These are phyloP conservation scores for Disparrhopalites patrizii DNA, from an alignment of 2,888 invertebrate species.

Conservation along the genomic window DNA sequence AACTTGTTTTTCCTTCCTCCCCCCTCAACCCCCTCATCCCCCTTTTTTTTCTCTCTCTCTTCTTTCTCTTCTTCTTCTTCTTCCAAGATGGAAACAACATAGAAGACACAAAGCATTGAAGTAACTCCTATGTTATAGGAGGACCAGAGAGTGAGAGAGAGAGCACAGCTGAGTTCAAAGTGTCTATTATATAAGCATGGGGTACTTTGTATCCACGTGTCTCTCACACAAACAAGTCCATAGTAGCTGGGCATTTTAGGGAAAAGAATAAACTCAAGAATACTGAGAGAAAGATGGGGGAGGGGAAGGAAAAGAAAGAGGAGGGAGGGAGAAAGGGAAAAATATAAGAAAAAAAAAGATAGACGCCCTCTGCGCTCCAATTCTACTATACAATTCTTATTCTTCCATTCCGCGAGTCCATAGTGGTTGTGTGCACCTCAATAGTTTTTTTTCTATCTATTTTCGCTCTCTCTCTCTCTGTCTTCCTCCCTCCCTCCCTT, in stretches of 20 bases:
- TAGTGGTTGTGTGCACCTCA: slow-evolving; percentile 5
- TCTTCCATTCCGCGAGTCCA: neutral
- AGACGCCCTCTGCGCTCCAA: slow-evolving; percentile 17
- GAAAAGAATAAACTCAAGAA: slow-evolving; percentile 6
- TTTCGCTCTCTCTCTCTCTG: slow-evolving; percentile 8
- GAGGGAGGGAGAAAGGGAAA: neutral
- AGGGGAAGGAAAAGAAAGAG: slow-evolving; percentile 10
- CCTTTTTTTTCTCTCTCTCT: neutral
- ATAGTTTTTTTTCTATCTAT: slow-evolving; percentile 12
- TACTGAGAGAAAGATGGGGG: slow-evolving; percentile 5
- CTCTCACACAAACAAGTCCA: neutral
- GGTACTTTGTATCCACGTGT: slow-evolving; percentile 5
- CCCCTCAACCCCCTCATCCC: no score
- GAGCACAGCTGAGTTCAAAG: slow-evolving; percentile 20
- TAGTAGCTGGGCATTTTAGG: neutral
- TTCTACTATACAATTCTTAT: slow-evolving; percentile 29
- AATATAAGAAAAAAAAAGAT: slow-evolving; percentile 5
- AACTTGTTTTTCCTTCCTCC: slow-evolving; percentile 2
- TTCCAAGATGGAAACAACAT: no score
- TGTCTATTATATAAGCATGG: slow-evolving; percentile 14
- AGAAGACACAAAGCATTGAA: no score
- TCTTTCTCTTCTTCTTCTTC: no score
- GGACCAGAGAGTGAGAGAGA: no score
- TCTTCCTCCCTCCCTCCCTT: neutral
- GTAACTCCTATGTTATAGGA: no score